phyloP scores from a whole-genome alignment of 2,797 vertebrate genomes.

The Enteromius radiatus region DNA sequence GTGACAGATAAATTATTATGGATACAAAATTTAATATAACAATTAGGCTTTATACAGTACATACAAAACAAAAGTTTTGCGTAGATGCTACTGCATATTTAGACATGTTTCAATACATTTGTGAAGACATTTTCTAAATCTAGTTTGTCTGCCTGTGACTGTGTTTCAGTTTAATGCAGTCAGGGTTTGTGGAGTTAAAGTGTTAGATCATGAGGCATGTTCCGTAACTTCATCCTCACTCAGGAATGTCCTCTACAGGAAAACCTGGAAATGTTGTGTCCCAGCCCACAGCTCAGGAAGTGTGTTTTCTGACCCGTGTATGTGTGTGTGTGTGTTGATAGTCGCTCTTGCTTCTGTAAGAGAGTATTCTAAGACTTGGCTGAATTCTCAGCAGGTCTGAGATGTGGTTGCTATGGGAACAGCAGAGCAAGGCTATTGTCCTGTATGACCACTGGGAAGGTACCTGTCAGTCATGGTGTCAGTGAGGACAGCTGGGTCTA shows the following conservation, averaged over 20 bases:
- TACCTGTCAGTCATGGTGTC: slow-evolving; percentile 55
- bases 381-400: slow-evolving; percentile 40
- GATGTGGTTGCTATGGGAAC: slow-evolving; percentile 59
- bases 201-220: slow-evolving; percentile 10
- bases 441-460: slow-evolving; percentile 46
- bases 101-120: too few relatives aligned
- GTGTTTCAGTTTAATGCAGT: neutral
- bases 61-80: neutral
- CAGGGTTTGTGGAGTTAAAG: neutral
- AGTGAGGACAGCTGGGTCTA: slow-evolving; percentile 30
- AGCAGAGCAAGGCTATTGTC: slow-evolving; percentile 31
- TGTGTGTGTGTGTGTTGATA: slow-evolving; percentile 4
- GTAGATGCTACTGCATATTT: neutral
- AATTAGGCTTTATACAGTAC: neutral
- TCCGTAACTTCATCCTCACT: slow-evolving; percentile 27
- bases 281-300: slow-evolving; percentile 55
- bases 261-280: slow-evolving; percentile 48
- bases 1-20: neutral
- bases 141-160: neutral
- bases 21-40: neutral
- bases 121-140: neutral
- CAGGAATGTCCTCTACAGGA: slow-evolving; percentile 54
- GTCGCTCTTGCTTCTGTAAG: slow-evolving; percentile 44
- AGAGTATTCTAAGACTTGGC: slow-evolving; percentile 5
- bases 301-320: slow-evolving; percentile 52